Evolutionary conservation across 2,888 invertebrate species (phyloP).

Genomic region (Brachylomia viminalis): DNA sequence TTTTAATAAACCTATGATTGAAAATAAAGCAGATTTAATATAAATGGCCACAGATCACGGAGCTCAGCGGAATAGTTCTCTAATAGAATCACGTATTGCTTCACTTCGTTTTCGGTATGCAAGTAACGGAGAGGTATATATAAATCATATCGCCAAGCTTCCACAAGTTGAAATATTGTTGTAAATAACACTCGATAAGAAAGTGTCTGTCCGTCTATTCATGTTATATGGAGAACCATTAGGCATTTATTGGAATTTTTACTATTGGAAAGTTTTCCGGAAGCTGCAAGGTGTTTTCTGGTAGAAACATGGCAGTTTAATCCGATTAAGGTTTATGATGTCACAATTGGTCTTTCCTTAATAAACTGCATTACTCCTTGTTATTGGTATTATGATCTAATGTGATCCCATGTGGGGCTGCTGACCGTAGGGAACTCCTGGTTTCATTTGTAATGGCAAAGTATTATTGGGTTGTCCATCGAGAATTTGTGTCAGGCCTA

Average conservation of each 20-base stretch:
- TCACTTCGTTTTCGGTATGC: background rate
- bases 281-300: background rate
- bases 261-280: conserved; percentile 35
- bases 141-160: conserved; percentile 52
- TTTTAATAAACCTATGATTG: conserved; percentile 31
- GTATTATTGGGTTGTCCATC: background rate
- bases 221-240: conserved; percentile 39
- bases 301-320: background rate
- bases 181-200: conserved; percentile 46
- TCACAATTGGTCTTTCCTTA: too few species aligned
- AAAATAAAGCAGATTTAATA: conserved; percentile 29
- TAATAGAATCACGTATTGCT: conserved; percentile 46
- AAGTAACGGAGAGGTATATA: conserved; percentile 38
- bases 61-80: conserved; percentile 21
- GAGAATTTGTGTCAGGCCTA: too few species aligned
- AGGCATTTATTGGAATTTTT: conserved; percentile 34
- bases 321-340: conserved; percentile 1
- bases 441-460: background rate
- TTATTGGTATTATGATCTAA: too few species aligned
- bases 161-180: conserved; percentile 48
- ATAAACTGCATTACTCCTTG: too few species aligned
- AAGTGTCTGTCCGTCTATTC: conserved; percentile 36
- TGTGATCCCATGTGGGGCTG: background rate
- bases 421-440: too few species aligned
- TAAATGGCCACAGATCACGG: conserved; percentile 42